Base-by-base conservation (phyloP, 2,113 vertebrate genomes). In the Paramormyrops kingsleyae region DNA sequence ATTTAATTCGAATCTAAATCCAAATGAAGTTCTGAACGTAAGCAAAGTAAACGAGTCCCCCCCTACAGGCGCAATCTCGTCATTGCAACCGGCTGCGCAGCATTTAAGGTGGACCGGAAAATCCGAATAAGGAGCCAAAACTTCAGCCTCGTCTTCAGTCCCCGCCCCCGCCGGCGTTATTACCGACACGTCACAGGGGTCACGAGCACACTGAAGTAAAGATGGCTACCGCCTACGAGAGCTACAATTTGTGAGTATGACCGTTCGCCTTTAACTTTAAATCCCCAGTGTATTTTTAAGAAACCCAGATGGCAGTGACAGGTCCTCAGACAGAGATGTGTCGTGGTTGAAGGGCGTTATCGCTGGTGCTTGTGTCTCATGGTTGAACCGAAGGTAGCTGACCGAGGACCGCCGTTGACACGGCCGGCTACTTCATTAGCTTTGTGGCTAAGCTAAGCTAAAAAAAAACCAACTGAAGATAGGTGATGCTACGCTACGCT, bases 141-240 rank as follows among this genome's bases (percentile, higher is more conserved):
- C 52, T 53, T 53, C 52, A 21, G 17, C 52, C 17, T 53, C 17
- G 19, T 56, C 53, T 31, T 13, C 19, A 56, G 27, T 77, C 15
- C 19, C 13, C 86, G 46, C 83, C 87, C 35, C 83, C 74, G 39
- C 59, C 83, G 83, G n/a, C 44, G n/a, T 83, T 62, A 89, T 85
- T 17, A 89, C 12, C 90, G 91, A 93, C 84, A 92, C 95, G 94
- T 95, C 94, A 95, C 93, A 10, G 91, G 91, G 93, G 93, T 94
- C 93, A 93, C 92, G 39, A 87, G 92, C 87, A 94, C 92, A 39
- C 10, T 17, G 87, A 93, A 95, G 93, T 91, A 92, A 96, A 95
- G 91, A 96, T 96, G 95, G 95, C 95, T 93, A 92, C 88, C 92
- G 91, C 93, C 93, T 95, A 94, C 91, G 92, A 92, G 91, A 95